A percentile compares a stretch with the other conserved stretches of the same genome.
These are phyloP conservation scores for Australoheros scitulus DNA, from an alignment of 2,113 vertebrate species.

Conservation along the genomic window DNA sequence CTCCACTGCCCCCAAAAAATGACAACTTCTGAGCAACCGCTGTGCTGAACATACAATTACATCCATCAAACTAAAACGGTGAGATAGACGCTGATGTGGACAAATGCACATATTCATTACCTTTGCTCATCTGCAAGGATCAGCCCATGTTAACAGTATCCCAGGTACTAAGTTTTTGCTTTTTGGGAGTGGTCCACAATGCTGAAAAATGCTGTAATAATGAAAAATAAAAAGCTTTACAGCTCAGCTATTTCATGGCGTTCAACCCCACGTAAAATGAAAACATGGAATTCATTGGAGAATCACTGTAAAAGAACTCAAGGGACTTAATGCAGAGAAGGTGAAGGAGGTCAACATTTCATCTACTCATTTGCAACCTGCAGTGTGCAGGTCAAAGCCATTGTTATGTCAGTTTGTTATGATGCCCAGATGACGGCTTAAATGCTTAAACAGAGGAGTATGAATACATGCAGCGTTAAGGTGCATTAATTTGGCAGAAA, in stretches of 20 bases:
- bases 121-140: background rate
- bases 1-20: background rate
- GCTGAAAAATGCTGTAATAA: slow-evolving; percentile 13
- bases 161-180: background rate
- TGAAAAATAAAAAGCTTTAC: background rate
- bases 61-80: background rate
- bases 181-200: background rate
- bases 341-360: slow-evolving; percentile 38
- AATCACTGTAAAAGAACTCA: slow-evolving; percentile 34
- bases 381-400: background rate
- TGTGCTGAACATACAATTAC: background rate
- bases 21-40: background rate
- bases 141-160: background rate
- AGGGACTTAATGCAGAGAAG: slow-evolving; percentile 13
- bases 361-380: slow-evolving; percentile 30
- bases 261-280: slow-evolving; percentile 23
- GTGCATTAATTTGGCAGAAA: slow-evolving; percentile 54
- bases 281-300: slow-evolving; percentile 13
- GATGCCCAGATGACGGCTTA: slow-evolving; percentile 6
- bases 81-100: background rate
- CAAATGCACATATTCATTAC: background rate
- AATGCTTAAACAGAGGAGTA: slow-evolving; percentile 31
- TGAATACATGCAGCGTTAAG: slow-evolving; percentile 33
- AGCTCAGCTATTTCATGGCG: slow-evolving; percentile 1
- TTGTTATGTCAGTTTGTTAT: slow-evolving; percentile 5